These are phyloP conservation scores for Nephotettix cincticeps DNA, from an alignment of 1,140 invertebrate species.

Conservation along the genomic window DNA sequence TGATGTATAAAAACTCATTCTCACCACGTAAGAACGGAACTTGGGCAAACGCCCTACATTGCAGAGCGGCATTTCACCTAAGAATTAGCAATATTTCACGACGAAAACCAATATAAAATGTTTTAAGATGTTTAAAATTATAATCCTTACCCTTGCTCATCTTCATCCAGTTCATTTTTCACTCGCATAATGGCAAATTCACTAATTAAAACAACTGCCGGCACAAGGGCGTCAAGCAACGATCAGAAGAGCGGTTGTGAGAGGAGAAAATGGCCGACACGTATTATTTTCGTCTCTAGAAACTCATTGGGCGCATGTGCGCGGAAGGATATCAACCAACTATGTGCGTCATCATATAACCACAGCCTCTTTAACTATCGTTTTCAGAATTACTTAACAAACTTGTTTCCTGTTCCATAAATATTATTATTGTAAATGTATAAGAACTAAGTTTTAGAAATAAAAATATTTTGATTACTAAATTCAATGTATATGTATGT, in stretches of 20 bases:
- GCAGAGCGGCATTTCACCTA: too few species aligned
- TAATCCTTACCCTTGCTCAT: conserved; percentile 25
- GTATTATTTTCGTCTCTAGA: neutral
- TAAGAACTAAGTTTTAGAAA: too few species aligned
- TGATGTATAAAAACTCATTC: too few species aligned
- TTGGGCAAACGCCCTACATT: neutral
- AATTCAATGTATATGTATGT: too few species aligned
- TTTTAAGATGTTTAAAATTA: too few species aligned
- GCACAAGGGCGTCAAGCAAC: conserved; percentile 18
- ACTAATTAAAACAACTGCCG: conserved; percentile 13
- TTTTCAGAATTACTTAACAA: too few species aligned
- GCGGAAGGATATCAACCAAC: conserved; percentile 2
- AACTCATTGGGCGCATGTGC: neutral
- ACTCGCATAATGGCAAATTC: conserved; percentile 17
- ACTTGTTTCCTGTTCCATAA: too few species aligned
- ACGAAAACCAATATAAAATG: too few species aligned
- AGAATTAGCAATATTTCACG: too few species aligned
- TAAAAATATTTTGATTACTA: too few species aligned
- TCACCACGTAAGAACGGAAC: neutral
- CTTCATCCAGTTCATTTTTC: conserved; percentile 27
- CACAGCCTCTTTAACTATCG: too few species aligned
- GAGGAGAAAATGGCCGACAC: conserved; percentile 14
- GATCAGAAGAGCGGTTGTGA: neutral
- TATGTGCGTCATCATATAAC: neutral
- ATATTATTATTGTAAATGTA: too few species aligned